phyloP scores from a whole-genome alignment of 2,113 vertebrate species.

The Melanerpes aurifrons region DNA sequence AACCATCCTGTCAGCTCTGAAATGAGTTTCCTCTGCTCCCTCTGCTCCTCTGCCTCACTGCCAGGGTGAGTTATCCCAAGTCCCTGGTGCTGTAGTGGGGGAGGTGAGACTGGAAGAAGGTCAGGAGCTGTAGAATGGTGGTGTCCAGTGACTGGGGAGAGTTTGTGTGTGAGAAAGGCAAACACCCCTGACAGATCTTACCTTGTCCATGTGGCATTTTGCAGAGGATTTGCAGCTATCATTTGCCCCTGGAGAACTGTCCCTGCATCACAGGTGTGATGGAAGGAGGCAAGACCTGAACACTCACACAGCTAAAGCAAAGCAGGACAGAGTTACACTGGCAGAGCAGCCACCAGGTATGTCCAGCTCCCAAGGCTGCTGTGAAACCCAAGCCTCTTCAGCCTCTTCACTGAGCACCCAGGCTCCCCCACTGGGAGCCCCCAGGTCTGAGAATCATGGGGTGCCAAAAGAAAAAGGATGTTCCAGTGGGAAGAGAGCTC shows the following conservation, averaged over 20 bases:
- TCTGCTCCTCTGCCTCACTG: background rate
- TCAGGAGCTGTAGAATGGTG: background rate
- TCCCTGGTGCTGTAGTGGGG: background rate
- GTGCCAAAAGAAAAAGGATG: background rate
- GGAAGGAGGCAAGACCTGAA: background rate
- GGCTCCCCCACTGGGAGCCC: background rate
- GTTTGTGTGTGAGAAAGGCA: background rate
- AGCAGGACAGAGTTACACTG: background rate
- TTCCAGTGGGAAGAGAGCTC: background rate
- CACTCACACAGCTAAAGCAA: background rate
- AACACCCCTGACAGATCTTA: background rate
- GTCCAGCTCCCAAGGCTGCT: background rate
- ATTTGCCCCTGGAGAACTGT: background rate
- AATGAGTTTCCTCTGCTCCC: background rate
- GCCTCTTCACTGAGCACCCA: background rate
- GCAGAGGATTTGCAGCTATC: background rate
- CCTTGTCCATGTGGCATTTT: background rate
- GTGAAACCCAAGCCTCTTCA: conserved; percentile 33
- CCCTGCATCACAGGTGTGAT: background rate
- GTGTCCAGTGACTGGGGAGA: background rate
- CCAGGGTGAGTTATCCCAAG: background rate
- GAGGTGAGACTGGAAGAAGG: background rate
- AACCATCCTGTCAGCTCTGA: background rate
- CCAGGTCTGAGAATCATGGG: background rate
- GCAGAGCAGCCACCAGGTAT: background rate